Evolutionary conservation across 92 coral and sea anemone species (phyloP).

Genomic region (Umimayanthus chanpuru): DNA sequence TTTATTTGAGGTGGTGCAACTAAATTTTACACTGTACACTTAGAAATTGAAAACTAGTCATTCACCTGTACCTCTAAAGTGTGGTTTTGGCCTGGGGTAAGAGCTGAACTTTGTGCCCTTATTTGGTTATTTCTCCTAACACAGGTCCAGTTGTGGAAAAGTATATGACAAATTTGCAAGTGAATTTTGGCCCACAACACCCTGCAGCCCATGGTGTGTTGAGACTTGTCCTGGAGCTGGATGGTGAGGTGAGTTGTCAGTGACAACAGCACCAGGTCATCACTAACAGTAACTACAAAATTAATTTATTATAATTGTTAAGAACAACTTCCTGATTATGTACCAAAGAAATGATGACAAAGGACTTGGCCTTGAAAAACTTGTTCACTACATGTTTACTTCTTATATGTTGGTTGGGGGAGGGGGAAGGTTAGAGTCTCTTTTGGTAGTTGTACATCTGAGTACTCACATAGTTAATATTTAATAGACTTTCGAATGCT

Average conservation of each 20-base stretch:
- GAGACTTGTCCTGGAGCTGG: slow-evolving; percentile 95
- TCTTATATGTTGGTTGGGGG: no score
- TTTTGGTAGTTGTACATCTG: no score
- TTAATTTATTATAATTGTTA: background rate
- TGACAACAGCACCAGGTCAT: background rate
- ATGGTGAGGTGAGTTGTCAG: slow-evolving; percentile 83
- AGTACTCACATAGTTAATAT: no score
- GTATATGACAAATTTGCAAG: slow-evolving; percentile 82
- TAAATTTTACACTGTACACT: no score
- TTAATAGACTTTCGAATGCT: no score
- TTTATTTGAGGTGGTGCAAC: no score
- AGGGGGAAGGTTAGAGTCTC: no score
- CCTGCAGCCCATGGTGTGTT: slow-evolving; percentile 99
- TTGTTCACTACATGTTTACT: no score
- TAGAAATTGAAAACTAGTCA: no score
- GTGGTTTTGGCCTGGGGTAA: background rate
- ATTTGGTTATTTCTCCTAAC: background rate
- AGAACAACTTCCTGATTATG: background rate
- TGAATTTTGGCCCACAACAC: slow-evolving; percentile 98
- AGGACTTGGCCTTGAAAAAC: no score
- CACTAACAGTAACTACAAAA: no score
- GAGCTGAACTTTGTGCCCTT: background rate
- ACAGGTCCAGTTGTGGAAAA: slow-evolving; percentile 91
- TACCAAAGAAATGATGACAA: background rate
- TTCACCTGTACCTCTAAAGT: no score